Conservation (phyloP, 1,140 invertebrate genomes). For the Sesamia nonagrioides region DNA sequence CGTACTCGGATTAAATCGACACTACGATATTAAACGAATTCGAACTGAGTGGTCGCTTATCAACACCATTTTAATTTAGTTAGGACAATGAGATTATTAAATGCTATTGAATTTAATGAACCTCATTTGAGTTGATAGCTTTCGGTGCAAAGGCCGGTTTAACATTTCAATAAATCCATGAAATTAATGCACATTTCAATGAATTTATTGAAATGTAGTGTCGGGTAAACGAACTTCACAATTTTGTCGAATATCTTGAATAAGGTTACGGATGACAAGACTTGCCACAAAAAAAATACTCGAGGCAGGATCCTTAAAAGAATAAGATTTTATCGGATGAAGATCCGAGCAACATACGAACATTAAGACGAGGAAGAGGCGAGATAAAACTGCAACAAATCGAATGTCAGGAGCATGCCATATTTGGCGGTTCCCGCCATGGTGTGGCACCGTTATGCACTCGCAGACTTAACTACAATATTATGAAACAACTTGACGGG, state of each 20-base stretch:
- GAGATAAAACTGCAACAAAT: conserved; percentile 73
- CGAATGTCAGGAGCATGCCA: conserved; percentile 71
- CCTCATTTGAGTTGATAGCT: conserved; percentile 33
- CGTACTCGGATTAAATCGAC: conserved; percentile 26
- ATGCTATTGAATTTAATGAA: conserved; percentile 41
- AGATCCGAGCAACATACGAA: conserved; percentile 19
- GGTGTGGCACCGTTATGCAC: conserved; percentile 69
- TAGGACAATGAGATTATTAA: conserved; percentile 43
- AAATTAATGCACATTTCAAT: conserved; percentile 8
- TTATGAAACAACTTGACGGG: conserved; percentile 52
- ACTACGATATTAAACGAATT: conserved; percentile 26
- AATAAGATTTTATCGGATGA: conserved; percentile 29
- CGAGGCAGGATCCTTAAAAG: conserved; percentile 3
- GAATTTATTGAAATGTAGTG: background rate
- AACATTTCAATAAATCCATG: conserved; percentile 10
- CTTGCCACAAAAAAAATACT: background rate
- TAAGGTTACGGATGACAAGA: background rate
- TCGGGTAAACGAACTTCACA: background rate
- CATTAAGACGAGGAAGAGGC: conserved; percentile 31
- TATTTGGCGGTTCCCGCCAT: conserved; percentile 61
- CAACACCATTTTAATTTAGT: conserved; percentile 41
- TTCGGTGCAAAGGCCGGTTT: conserved; percentile 18
- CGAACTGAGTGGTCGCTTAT: conserved; percentile 21
- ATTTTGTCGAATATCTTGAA: background rate
- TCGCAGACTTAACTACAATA: conserved; percentile 57